These are phyloP conservation scores for Chlorodrepanis virens DNA, from an alignment of 2,113 vertebrate genomes.

Conservation along the genomic window DNA sequence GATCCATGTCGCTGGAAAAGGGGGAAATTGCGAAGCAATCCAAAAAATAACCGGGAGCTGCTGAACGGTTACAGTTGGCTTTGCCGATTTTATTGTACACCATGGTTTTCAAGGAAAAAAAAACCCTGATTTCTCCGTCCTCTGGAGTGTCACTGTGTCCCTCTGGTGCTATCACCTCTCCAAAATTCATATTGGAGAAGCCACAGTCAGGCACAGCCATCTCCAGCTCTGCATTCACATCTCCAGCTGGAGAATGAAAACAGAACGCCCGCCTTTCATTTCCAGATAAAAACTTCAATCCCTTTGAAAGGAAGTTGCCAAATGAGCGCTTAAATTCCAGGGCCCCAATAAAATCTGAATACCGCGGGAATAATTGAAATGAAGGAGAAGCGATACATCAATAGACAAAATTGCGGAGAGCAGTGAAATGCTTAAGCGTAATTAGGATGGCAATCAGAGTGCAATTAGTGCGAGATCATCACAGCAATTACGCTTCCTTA, in stretches of 20 bases:
- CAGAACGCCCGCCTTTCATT: neutral
- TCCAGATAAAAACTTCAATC: neutral
- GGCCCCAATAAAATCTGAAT: neutral
- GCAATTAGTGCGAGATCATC: neutral
- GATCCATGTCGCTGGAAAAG: fast-evolving
- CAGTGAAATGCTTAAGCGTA: neutral
- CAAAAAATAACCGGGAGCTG: neutral
- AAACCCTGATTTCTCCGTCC: fast-evolving
- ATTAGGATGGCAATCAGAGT: neutral
- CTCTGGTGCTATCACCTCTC: neutral
- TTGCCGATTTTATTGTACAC: neutral
- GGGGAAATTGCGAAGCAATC: neutral
- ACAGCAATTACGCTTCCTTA: neutral
- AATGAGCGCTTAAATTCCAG: neutral
- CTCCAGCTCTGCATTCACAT: neutral
- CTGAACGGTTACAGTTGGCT: fast-evolving
- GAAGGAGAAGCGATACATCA: neutral
- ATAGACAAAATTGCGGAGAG: neutral
- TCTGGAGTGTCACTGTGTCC: neutral
- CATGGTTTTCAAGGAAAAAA: neutral
- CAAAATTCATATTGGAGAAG: neutral
- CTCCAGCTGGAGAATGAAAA: neutral
- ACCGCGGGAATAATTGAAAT: fast-evolving
- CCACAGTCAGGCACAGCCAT: neutral
- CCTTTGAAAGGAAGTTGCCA: neutral